Base-by-base conservation (phyloP, 2,888 invertebrate genomes). In the Hemaris fuciformis region DNA sequence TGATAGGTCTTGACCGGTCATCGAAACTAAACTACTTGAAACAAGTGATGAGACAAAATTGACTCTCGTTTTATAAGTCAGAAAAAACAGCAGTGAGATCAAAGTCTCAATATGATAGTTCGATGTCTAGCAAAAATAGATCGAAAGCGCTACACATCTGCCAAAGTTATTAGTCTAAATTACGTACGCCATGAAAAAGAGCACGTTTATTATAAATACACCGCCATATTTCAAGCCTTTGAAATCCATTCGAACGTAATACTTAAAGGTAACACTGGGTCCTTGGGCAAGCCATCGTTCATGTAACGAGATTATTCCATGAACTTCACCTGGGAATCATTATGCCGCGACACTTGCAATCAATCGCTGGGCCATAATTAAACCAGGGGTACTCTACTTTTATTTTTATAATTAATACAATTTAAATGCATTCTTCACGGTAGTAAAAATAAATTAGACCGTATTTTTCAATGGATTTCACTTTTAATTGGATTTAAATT, bases 341-440 rank as follows among this genome's bases (percentile, higher is more conserved):
- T 87, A 85, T 81, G 76, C 71, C 64, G 71, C 76, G 73, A 73
- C 81, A 76, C 77, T 79, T 73, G 75, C 79, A 81, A 87, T 89
- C 87, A 84, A 88, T 88, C 84, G 18, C 18, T 27, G 76, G 72
- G 62, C 72, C 72, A 84, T 88, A 88, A 88, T 88, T 87, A 87
- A 88, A 84, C 87, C 83, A 74, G 75, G 75, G 70, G 75, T 81
- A 76, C 66, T 27, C 4, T 10, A 18, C 10, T 18, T 31, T 48
- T 15, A 25, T 48, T 48, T 48, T 20, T 20, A 43, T 48, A 22
- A 48, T 48, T 7, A 15, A 10, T n/a, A 48, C 23, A 48, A 13
- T 48, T 48, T 48, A 25, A 15, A 25, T n/a, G 20, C n/a, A 23
- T 10, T 45, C 38, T 45, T 22, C 22, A 20, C 45, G 18, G 45